Conservation (phyloP, 2,113 vertebrate genomes). For the Talpa occidentalis region DNA sequence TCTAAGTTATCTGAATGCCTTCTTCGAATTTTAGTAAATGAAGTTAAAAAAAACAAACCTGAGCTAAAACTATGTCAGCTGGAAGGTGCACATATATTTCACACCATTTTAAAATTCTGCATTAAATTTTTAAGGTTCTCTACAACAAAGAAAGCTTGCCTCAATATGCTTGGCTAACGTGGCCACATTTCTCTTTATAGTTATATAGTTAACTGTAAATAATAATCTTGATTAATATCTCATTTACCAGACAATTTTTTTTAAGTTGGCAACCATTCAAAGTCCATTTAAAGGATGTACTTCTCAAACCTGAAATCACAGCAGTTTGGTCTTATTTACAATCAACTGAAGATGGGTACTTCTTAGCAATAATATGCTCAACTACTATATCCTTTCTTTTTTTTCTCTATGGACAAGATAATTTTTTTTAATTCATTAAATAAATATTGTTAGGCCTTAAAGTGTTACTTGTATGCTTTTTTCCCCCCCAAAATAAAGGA, state of each 20-base stretch:
- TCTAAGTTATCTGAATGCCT: not conserved
- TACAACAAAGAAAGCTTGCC: not conserved
- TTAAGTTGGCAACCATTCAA: not conserved
- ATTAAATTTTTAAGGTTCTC: not conserved
- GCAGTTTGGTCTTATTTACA: not conserved
- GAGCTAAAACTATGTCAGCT: not conserved
- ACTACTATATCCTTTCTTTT: not conserved
- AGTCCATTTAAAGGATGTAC: not conserved
- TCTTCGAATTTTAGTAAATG: slow-evolving; percentile 30
- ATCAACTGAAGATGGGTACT: not conserved
- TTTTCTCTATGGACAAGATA: not conserved
- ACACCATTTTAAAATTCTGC: slow-evolving; percentile 24
- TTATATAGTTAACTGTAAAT: slow-evolving; percentile 26
- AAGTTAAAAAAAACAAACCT: not conserved
- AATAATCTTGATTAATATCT: not conserved
- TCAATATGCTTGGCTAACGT: not conserved
- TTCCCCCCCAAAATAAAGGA: not conserved
- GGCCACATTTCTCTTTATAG: not conserved
- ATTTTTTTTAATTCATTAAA: not conserved
- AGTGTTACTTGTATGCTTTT: slow-evolving; percentile 36
- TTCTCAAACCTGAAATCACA: slow-evolving; percentile 12
- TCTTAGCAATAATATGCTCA: not conserved
- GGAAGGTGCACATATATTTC: not conserved
- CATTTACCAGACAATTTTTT: not conserved
- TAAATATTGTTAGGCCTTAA: not conserved